These are phyloP conservation scores for Pemphigus obesinymphae DNA, from an alignment of 1,140 invertebrate species.

Conservation along the genomic window DNA sequence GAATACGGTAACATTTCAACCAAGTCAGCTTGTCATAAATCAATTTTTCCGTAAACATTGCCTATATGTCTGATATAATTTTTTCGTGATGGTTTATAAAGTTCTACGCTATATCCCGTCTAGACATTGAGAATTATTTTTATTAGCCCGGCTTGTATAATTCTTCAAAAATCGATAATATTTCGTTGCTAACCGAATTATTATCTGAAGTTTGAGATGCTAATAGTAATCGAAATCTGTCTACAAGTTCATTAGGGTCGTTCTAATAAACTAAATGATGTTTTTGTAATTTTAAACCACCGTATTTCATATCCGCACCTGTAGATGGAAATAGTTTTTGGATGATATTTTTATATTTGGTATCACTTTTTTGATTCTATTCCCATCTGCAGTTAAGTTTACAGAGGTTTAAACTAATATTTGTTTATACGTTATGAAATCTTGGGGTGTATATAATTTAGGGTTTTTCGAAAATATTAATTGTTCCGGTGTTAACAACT, in stretches of 20 bases:
- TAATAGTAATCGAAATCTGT: slow-evolving; percentile 48
- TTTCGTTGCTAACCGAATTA: slow-evolving; percentile 50
- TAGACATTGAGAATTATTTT: background rate
- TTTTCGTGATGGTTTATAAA: slow-evolving; percentile 44
- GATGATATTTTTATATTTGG: background rate
- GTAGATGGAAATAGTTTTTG: background rate
- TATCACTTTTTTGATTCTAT: background rate
- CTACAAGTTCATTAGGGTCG: slow-evolving; percentile 51
- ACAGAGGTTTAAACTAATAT: background rate
- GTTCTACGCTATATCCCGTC: slow-evolving; percentile 11
- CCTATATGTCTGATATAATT: slow-evolving; percentile 42
- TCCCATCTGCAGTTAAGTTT: background rate
- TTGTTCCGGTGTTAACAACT: too few species aligned
- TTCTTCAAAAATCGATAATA: slow-evolving; percentile 51
- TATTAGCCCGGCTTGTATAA: background rate
- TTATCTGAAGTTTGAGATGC: slow-evolving; percentile 49
- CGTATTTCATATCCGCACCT: background rate
- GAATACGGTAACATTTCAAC: too few species aligned
- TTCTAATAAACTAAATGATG: slow-evolving; percentile 48
- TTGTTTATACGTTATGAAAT: background rate
- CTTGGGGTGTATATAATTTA: background rate
- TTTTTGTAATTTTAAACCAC: background rate
- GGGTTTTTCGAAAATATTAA: too few species aligned
- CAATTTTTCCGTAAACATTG: slow-evolving; percentile 9
- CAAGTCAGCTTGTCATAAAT: too few species aligned